These are phyloP conservation scores for Lasioglossum albipes DNA, from an alignment of 1,140 invertebrate species.

Conservation along the genomic window DNA sequence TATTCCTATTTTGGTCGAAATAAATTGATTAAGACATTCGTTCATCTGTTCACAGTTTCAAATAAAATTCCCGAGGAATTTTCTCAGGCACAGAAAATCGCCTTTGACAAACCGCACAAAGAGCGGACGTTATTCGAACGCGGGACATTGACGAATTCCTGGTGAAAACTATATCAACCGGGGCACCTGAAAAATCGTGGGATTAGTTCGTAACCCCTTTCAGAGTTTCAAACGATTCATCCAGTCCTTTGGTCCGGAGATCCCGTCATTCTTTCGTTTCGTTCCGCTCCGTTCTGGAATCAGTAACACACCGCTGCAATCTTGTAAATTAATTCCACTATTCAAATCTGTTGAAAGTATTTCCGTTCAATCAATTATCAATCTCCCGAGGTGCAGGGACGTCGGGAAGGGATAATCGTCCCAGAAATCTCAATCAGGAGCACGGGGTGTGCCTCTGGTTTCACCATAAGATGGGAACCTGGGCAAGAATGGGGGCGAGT, in stretches of 20 bases:
- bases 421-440: too few species aligned
- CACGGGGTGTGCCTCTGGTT: too few species aligned
- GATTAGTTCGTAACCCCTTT: conserved; percentile 60
- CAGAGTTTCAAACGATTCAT: conserved; percentile 23
- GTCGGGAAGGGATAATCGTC: too few species aligned
- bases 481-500: background rate
- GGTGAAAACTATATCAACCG: conserved; percentile 44
- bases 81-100: conserved; percentile 28
- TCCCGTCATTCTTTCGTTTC: background rate
- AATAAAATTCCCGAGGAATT: conserved; percentile 46
- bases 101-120: conserved; percentile 16
- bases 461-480: too few species aligned
- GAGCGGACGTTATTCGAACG: conserved; percentile 64
- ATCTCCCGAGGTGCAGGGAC: too few species aligned
- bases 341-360: background rate
- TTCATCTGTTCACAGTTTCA: conserved; percentile 22
- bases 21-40: conserved; percentile 33
- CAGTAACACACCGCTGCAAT: too few species aligned
- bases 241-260: conserved; percentile 14
- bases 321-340: too few species aligned
- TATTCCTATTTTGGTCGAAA: too few species aligned
- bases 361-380: too few species aligned
- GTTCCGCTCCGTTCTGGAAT: background rate
- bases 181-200: conserved; percentile 71
- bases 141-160: conserved; percentile 72